These are phyloP conservation scores for Lepidurus apus DNA, from an alignment of 1,140 invertebrate species.

Conservation along the genomic window DNA sequence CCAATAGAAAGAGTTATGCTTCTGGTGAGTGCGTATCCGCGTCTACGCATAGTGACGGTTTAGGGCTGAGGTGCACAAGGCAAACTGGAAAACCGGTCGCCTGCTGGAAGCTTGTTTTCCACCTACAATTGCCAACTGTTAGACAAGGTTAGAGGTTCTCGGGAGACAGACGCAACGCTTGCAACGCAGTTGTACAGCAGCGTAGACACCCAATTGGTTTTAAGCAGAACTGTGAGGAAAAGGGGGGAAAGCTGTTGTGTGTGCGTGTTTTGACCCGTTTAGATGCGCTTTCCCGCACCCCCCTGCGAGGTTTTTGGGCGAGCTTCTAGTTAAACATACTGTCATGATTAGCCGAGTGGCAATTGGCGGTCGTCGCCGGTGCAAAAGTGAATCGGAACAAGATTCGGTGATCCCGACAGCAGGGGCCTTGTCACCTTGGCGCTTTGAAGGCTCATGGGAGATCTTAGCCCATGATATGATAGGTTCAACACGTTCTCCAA, in stretches of 20 bases:
- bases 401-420: neutral
- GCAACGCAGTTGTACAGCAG: neutral
- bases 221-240: too few species aligned
- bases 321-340: too few species aligned
- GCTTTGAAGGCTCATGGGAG: neutral
- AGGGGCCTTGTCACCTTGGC: neutral
- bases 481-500: too few species aligned
- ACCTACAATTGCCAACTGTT: neutral
- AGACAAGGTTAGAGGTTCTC: neutral
- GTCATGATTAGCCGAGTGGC: neutral
- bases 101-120: neutral
- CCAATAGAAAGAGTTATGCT: neutral
- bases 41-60: neutral
- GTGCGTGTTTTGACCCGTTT: too few species aligned
- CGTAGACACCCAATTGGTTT: too few species aligned
- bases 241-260: too few species aligned
- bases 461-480: neutral
- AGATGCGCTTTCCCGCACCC: too few species aligned
- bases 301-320: too few species aligned
- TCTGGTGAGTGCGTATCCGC: neutral
- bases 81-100: slow-evolving; percentile 10
- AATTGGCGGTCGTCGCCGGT: neutral
- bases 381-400: slow-evolving; percentile 9
- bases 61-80: slow-evolving; percentile 9
- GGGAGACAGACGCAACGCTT: neutral